Base-by-base conservation (phyloP, 1,140 invertebrate genomes). In the Habropoda laboriosa region DNA sequence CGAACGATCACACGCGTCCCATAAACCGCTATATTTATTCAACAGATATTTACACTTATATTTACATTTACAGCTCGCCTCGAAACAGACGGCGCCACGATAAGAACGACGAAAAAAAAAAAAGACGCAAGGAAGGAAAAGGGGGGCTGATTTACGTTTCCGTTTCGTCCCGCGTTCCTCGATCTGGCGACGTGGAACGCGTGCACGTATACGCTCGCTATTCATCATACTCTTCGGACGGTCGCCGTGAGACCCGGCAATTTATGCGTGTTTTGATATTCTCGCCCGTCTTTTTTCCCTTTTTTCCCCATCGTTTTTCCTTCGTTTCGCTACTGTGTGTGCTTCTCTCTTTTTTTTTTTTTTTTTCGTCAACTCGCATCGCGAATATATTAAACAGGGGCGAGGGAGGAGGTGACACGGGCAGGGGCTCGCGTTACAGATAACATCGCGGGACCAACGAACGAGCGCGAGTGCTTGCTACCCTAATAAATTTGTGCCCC, bases 231-330 rank as follows among this genome's bases (percentile, higher is more conserved):
- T 86, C 57, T 53, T 63, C 51, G 77, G 77, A 83, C 71, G 70
- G 60, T 68, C 80, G 73, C 49, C 60, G 74, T 63, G 70, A 72
- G 73, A 75, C 68, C 57, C 53, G 71, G 72, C 83, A 86, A 91
- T 91, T 90, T 90, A 90, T 90, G 83, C 83, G 80, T 68, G 83
- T 89, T 90, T 89, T 88, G 83, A 88, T 88, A 87, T 86, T 89
- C 86, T 87, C 84, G 60, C 74, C 70, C 78, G 47, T 60, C 51
- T 47, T 75, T 60, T 60, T 24, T 60, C 68, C 32, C 35, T 55
- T 42, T 24, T 47, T 73, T 72, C 38, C 49, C 38, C 4, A 5
- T 3, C 12, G 4, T 45, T 8, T 0, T 12, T 40, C 10, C n/a
- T 27, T 32, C 55, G n/a, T n/a, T n/a, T n/a, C n/a, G n/a, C n/a